Conservation (phyloP, 2,113 vertebrate genomes). For the Uropsilus gracilis region DNA sequence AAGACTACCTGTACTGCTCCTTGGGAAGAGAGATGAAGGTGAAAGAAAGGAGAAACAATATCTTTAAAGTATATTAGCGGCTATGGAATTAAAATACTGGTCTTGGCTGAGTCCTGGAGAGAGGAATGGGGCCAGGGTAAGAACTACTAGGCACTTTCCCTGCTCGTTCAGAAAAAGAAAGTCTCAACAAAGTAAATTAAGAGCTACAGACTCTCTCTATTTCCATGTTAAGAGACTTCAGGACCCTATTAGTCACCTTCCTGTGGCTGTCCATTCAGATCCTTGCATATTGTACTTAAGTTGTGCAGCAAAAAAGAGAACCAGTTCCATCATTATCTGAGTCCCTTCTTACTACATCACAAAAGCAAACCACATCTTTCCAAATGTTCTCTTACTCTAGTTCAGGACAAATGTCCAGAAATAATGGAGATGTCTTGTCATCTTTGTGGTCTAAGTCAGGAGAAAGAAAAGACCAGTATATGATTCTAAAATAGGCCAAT, state of each 20-base stretch:
- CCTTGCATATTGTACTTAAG: neutral
- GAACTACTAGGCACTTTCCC: neutral
- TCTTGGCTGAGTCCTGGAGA: neutral
- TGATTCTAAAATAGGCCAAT: neutral
- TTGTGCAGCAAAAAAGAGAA: neutral
- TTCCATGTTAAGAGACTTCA: neutral
- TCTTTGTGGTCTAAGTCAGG: neutral
- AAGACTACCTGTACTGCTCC: neutral
- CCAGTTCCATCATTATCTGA: neutral
- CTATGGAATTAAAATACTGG: neutral
- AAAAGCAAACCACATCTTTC: neutral
- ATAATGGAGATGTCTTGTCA: neutral
- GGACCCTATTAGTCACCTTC: neutral
- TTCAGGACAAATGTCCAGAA: neutral
- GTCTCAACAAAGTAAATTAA: neutral
- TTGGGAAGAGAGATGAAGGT: neutral
- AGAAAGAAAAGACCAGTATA: neutral
- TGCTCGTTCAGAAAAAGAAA: neutral
- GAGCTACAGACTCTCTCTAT: neutral
- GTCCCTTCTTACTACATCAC: neutral
- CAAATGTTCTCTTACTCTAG: neutral
- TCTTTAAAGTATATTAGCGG: neutral
- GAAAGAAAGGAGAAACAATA: neutral
- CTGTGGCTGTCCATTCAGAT: neutral
- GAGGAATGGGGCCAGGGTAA: too few species aligned